Base-by-base conservation (phyloP, 2,888 invertebrate genomes). In the Gortyna flavago region DNA sequence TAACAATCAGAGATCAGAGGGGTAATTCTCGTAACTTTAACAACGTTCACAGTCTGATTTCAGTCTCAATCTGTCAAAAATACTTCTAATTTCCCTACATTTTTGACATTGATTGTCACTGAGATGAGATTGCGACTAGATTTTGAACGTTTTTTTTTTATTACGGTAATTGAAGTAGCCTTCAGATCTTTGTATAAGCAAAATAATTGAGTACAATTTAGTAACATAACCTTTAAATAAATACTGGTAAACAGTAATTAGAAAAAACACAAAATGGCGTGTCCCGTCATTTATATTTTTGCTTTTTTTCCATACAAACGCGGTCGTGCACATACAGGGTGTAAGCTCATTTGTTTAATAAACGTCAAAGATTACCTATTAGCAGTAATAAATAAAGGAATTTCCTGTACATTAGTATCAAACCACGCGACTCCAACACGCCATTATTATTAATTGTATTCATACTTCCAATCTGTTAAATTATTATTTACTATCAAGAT, bases 351-450 rank as follows among this genome's bases (percentile, higher is more conserved):
- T 91, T 91, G 89, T 91, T 89, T 82, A 84, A 80, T 81, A 80
- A 88, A 90, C 85, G 89, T 91, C 90, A 91, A 85, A 88, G 85
- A 88, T 80, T 87, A 87, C 87, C 85, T 75, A 89, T 90, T 88
- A 90, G 83, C 79, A 76, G 81, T 84, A 85, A 87, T 87, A 86
- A 89, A 88, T 87, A 87, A 77, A 72, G 62, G 84, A 62, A 79
- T 87, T 89, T 86, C 84, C 85, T 86, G 73, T 82, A 85, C 81
- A 85, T 81, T 87, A 51, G 72, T 79, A 72, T 61, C 13, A 25
- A 73, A 72, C 82, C 91, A 90, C 88, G 89, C 89, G 84, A 91
- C 72, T 67, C 9, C 59, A 74, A 78, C 90, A 89, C 90, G 89
- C 88, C n/a, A 87, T 57, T 82, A 71, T 72, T 85, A 85, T 85